Evolutionary conservation across 2,797 vertebrate genomes (phyloP), one percentile per base, ranked within the genome.

Genomic region (Echeneis naucrates): DNA sequence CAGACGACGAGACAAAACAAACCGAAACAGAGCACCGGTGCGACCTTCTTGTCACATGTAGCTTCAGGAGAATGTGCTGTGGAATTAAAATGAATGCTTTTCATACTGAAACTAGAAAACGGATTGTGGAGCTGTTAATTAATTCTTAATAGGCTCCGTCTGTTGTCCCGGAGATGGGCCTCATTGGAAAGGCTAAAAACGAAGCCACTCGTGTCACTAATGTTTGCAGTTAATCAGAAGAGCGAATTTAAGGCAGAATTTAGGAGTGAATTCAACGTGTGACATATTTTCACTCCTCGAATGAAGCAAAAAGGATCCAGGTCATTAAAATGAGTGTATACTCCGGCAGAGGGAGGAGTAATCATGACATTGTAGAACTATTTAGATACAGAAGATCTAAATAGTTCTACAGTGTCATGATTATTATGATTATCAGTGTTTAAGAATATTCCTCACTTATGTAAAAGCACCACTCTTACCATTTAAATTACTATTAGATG

Each of bases 111-210:
- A 75, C 60, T 47, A 65, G 73, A 68, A 81, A 82, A 80, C 74
- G 81, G 83, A 89, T 86, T 90, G 82, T 53, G 45, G 61, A 19
- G 78, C 60, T 61, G 69, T 71, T 88, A 80, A 89, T 88, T 84
- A 83, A 84, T 88, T 88, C 64, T 78, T 90, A 81, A 90, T 81
- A 68, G 54, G 42, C 70, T 68, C 72, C 42, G 55, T 88, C 86
- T 80, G 83, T 83, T 26, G 47, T 77, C 59, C 40, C 71, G 82
- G 58, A 71, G 64, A 86, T 67, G 44, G 33, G 55, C 54, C 65
- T 53, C 71, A 71, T 14, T 77, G 74, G 80, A 86, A 66, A 68
- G 73, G 55, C 72, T 54, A 70, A 64, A 85, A 78, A 70, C 53
- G 26, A 79, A 80, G 62, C 66, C 77, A 72, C 61, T 69, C 44